Evolutionary conservation across 1,140 invertebrate genomes (phyloP).

Genomic region (Centruroides vittatus): DNA sequence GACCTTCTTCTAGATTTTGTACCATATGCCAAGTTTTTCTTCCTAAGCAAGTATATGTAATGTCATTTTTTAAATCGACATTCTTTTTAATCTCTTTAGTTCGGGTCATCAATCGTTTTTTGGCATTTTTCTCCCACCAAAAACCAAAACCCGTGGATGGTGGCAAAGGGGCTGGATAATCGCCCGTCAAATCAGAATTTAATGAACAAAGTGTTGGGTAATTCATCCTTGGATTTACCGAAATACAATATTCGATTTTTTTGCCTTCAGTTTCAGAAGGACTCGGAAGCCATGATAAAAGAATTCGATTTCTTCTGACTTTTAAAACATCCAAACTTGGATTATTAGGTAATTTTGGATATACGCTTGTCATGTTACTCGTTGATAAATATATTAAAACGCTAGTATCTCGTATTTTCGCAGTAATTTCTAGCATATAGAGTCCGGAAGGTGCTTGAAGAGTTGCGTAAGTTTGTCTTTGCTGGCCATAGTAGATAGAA

Average conservation of each 20-base stretch:
- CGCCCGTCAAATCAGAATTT: slow-evolving; percentile 12
- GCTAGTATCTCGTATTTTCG: slow-evolving; percentile 17
- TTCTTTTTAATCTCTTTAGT: not conserved
- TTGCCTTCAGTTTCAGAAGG: slow-evolving; percentile 2
- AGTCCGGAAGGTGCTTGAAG: slow-evolving; percentile 14
- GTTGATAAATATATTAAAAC: not conserved
- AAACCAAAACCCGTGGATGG: slow-evolving; percentile 21
- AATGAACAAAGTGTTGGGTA: slow-evolving; percentile 23
- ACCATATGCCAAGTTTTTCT: slow-evolving; percentile 23
- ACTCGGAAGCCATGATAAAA: slow-evolving; percentile 21
- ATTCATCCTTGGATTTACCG: slow-evolving; percentile 20
- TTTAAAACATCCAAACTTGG: slow-evolving; percentile 15
- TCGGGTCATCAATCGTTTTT: not conserved
- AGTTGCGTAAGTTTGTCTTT: slow-evolving; percentile 16
- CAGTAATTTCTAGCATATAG: slow-evolving; percentile 20
- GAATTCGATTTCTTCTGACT: slow-evolving; percentile 10
- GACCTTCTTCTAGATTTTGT: slow-evolving; percentile 18
- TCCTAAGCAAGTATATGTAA: slow-evolving; percentile 19
- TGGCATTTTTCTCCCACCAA: slow-evolving; percentile 17
- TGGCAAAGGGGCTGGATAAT: slow-evolving; percentile 16
- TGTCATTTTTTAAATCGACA: slow-evolving; percentile 15
- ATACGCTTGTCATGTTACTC: not conserved
- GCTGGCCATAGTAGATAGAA: slow-evolving; percentile 17
- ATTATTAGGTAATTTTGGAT: slow-evolving; percentile 20
- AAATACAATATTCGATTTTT: slow-evolving; percentile 24